Evolutionary conservation across 2,888 invertebrate genomes (phyloP).

Genomic region (Cactoblastis cactorum): DNA sequence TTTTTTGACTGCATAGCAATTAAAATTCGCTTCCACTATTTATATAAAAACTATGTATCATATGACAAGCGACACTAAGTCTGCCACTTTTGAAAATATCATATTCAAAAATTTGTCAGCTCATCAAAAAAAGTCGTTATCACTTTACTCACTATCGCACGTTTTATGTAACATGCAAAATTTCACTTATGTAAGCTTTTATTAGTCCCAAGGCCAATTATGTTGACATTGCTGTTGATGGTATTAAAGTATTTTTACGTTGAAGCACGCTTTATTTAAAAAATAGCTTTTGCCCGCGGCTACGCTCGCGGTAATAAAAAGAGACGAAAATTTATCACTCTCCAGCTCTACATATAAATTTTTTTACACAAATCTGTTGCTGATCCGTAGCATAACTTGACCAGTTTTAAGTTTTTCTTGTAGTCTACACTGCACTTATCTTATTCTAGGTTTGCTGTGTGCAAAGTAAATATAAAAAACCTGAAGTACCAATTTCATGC

Average conservation of each 20-base stretch:
- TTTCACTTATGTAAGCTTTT: constrained; percentile 10
- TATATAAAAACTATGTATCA: too few relatives aligned
- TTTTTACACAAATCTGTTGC: too few relatives aligned
- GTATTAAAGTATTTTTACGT: not conserved
- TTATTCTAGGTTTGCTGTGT: not conserved
- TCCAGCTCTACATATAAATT: too few relatives aligned
- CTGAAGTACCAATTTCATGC: not conserved
- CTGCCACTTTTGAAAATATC: not conserved
- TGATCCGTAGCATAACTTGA: too few relatives aligned
- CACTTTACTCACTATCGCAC: not conserved
- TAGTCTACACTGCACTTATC: too few relatives aligned
- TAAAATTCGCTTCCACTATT: too few relatives aligned
- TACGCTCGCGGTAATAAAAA: too few relatives aligned
- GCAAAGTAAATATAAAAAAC: not conserved
- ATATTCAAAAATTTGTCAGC: constrained; percentile 10
- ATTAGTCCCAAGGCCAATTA: not conserved
- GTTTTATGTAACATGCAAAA: constrained; percentile 8
- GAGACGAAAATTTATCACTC: too few relatives aligned
- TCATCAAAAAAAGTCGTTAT: constrained; percentile 1
- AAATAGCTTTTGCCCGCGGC: not conserved
- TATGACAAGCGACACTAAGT: too few relatives aligned
- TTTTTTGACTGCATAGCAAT: too few relatives aligned
- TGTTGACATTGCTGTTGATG: not conserved
- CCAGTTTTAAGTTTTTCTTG: too few relatives aligned
- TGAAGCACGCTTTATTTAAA: not conserved